Evolutionary conservation across 2,113 vertebrate genomes (phyloP).

Genomic region (Alexandromys fortis): DNA sequence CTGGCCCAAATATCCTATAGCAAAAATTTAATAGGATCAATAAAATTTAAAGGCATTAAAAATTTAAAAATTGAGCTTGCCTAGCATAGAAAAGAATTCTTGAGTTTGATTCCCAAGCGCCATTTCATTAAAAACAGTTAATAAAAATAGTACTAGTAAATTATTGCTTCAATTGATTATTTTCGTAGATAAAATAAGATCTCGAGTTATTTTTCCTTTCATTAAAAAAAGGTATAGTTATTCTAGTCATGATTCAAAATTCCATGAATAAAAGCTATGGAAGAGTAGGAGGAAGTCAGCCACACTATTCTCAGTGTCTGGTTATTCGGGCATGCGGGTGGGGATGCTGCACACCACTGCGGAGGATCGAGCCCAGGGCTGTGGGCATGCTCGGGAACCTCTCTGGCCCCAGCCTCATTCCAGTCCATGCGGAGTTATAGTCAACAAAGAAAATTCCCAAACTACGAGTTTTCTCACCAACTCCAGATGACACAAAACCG

Average conservation of each 20-base stretch:
- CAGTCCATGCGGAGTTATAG: neutral
- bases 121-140: neutral
- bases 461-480: slow-evolving; percentile 29
- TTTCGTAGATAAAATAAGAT: slow-evolving; percentile 41
- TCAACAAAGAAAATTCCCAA: slow-evolving; percentile 29
- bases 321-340: neutral
- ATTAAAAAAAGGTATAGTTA: slow-evolving; percentile 12
- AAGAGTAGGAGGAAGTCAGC: neutral
- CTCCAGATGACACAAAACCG: neutral
- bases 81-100: neutral
- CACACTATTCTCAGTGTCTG: neutral
- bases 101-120: neutral
- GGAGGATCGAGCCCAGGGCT: neutral
- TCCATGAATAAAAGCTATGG: slow-evolving; percentile 29
- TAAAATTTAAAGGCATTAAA: neutral
- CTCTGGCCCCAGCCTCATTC: neutral
- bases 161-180: neutral
- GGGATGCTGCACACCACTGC: too few relatives aligned
- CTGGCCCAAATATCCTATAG: neutral
- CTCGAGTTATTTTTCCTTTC: slow-evolving; percentile 41
- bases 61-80: neutral
- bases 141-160: neutral
- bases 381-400: neutral
- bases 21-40: neutral
- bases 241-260: slow-evolving; percentile 54